A percentile compares a stretch with the other conserved stretches of the same genome.
Conservation (phyloP, 2,797 vertebrate genomes). For the Tarsius wallacei region DNA sequence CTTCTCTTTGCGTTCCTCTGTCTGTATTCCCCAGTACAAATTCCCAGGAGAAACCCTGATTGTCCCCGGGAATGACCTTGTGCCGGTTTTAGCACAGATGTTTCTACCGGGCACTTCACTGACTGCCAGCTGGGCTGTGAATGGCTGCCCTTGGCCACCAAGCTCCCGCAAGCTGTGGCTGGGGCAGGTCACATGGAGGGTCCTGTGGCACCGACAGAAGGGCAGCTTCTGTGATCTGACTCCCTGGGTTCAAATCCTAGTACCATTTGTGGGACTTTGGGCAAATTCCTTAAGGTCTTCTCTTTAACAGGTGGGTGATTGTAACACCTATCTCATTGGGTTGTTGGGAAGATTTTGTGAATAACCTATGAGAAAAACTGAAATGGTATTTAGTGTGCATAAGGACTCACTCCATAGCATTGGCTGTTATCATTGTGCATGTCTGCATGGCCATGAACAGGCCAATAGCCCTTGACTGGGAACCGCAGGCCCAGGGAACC, state of each 20-base stretch:
- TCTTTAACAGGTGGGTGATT: not conserved
- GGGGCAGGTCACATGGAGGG: not conserved
- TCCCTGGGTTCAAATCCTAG: not conserved
- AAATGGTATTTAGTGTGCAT: not conserved
- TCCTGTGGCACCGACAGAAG: not conserved
- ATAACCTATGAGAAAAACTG: not conserved
- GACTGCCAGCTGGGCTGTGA: not conserved
- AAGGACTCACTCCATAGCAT: not conserved
- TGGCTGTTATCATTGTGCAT: not conserved
- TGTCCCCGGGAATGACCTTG: not conserved
- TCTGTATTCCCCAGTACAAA: not conserved
- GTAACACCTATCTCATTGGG: not conserved
- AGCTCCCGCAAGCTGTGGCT: not conserved
- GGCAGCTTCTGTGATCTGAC: not conserved
- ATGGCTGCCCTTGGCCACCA: not conserved
- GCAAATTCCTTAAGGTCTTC: not conserved
- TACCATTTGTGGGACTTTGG: not conserved
- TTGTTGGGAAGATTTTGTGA: not conserved
- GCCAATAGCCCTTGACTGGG: not conserved
- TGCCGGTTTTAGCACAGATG: not conserved
- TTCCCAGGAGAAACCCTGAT: not conserved
- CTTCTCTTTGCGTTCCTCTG: not conserved
- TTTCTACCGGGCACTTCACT: not conserved
- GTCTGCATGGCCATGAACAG: not conserved
- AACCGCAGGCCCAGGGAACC: not conserved